A percentile compares a stretch with the other conserved stretches of the same genome.
These are phyloP conservation scores for Eupeodes latifasciatus DNA, from an alignment of 2,888 invertebrate species.

Conservation along the genomic window DNA sequence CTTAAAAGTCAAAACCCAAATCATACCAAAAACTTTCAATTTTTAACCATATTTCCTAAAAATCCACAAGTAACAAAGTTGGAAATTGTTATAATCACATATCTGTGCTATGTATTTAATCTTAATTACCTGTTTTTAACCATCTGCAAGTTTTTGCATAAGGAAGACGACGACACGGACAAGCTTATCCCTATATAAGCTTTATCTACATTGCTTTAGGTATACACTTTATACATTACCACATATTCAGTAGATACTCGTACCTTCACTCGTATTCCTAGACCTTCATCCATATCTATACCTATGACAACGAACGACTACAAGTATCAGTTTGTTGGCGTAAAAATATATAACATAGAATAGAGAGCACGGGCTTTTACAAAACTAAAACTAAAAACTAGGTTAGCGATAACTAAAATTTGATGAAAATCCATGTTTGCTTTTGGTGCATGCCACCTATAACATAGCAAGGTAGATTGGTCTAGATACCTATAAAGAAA, in stretches of 20 bases:
- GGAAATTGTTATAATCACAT: not conserved
- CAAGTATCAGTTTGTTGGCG: not conserved
- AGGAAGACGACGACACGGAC: constrained; percentile 12
- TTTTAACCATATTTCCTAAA: not conserved
- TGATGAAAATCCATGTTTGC: constrained; percentile 53
- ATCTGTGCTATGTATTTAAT: constrained; percentile 33
- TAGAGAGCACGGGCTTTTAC: constrained; percentile 30
- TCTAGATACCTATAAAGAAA: not conserved
- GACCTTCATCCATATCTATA: too few species aligned
- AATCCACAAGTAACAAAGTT: not conserved
- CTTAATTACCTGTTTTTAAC: constrained; percentile 53
- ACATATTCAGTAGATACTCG: constrained; percentile 1
- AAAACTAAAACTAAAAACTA: constrained; percentile 43
- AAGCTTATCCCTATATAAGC: constrained; percentile 23
- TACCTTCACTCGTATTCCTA: too few species aligned
- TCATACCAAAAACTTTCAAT: too few species aligned
- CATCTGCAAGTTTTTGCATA: constrained; percentile 14
- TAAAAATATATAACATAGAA: not conserved
- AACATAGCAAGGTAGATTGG: too few species aligned
- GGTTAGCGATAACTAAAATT: constrained; percentile 63
- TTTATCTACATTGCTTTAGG: constrained; percentile 36
- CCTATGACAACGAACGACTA: too few species aligned
- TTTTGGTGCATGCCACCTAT: constrained; percentile 3
- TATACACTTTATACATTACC: constrained; percentile 6
- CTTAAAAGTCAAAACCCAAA: too few species aligned